Conservation (phyloP, 2,113 vertebrate genomes). For the Sylvicapra grimmia region DNA sequence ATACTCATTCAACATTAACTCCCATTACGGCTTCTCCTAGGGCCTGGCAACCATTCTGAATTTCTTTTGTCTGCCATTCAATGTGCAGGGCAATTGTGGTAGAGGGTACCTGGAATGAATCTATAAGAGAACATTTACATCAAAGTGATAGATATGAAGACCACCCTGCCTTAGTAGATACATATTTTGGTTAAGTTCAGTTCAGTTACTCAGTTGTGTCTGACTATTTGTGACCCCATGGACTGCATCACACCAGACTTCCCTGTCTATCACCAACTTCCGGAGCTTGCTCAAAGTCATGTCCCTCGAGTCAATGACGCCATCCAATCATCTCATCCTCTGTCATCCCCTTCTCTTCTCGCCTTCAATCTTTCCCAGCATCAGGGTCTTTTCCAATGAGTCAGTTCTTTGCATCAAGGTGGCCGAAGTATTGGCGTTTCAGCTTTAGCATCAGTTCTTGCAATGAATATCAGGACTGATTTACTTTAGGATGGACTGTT, state of each 20-base stretch:
- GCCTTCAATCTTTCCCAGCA: neutral
- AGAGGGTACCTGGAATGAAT: neutral
- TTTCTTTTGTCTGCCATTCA: neutral
- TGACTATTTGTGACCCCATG: neutral
- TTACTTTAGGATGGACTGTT: neutral
- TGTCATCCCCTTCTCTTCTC: neutral
- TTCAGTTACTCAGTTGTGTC: neutral
- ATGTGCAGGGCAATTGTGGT: neutral
- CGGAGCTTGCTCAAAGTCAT: neutral
- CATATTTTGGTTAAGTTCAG: neutral
- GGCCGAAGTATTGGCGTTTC: neutral
- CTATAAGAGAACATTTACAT: neutral
- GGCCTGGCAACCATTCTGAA: neutral
- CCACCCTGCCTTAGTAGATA: neutral
- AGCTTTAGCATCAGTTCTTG: neutral
- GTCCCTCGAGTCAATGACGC: neutral
- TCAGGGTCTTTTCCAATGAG: neutral
- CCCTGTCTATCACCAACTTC: neutral
- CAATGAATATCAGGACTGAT: neutral
- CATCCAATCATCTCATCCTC: neutral
- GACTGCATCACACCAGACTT: neutral
- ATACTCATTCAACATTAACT: neutral
- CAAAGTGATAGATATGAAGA: neutral
- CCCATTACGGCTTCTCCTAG: fast-evolving
- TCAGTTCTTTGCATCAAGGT: neutral